phyloP scores from a whole-genome alignment of 2,888 invertebrate species.

The Ophraella communa region DNA sequence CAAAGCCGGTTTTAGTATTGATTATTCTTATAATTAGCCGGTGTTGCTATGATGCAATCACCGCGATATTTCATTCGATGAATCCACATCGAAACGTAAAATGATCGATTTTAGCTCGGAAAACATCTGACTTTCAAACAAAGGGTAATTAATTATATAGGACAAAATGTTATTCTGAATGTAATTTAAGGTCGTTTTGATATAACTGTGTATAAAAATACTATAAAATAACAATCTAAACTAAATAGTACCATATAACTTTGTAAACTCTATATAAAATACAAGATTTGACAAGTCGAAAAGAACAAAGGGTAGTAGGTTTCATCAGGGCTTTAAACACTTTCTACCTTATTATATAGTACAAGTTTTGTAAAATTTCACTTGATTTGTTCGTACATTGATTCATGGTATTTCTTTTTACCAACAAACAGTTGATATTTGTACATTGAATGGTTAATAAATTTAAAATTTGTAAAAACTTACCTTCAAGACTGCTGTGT shows the following conservation, averaged over 20 bases:
- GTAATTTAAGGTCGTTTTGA: not conserved
- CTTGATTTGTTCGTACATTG: not conserved
- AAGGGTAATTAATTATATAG: constrained; percentile 25
- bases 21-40: constrained; percentile 1
- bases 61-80: constrained; percentile 8
- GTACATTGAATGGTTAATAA: not conserved
- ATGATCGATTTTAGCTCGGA: constrained; percentile 9
- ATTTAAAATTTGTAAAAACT: constrained; percentile 26
- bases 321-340: not conserved
- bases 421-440: not conserved
- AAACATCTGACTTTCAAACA: constrained; percentile 24
- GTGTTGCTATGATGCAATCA: constrained; percentile 20
- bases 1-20: constrained; percentile 8
- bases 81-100: not conserved
- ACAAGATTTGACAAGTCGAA: constrained; percentile 17
- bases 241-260: not conserved
- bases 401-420: not conserved
- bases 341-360: not conserved
- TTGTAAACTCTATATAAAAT: not conserved
- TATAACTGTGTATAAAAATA: not conserved
- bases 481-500: constrained; percentile 60
- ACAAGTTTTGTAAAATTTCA: not conserved
- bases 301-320: constrained; percentile 20
- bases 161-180: constrained; percentile 18
- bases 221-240: not conserved